Conservation (phyloP, 1,140 invertebrate genomes). For the Drosophila eugracilis region DNA sequence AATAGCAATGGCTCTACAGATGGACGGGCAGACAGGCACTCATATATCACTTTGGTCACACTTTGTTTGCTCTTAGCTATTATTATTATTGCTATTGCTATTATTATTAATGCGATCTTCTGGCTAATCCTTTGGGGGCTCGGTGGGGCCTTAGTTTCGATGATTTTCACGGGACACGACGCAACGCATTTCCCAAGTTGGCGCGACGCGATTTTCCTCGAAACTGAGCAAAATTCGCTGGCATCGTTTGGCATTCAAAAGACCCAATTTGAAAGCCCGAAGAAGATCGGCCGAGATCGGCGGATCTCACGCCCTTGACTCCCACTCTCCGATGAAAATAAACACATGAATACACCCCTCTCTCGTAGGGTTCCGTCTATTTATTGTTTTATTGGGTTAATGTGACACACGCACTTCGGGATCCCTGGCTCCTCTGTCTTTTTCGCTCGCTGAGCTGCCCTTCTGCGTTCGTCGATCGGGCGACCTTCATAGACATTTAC, state of each 20-base stretch:
- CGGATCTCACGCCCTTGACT: constrained; percentile 51
- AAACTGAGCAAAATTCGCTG: constrained; percentile 68
- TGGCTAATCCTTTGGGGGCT: constrained; percentile 53
- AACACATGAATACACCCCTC: constrained; percentile 29
- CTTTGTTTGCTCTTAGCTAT: constrained; percentile 12
- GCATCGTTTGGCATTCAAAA: constrained; percentile 57
- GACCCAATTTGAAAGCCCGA: constrained; percentile 69
- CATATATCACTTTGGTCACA: constrained; percentile 55
- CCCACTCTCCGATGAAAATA: constrained; percentile 25
- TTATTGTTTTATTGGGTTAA: constrained; percentile 76
- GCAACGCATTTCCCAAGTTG: constrained; percentile 73
- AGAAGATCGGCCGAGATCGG: constrained; percentile 67
- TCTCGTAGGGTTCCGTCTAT: constrained; percentile 44
- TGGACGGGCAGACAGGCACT: constrained; percentile 28
- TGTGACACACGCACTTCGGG: constrained; percentile 63
- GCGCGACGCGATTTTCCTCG: constrained; percentile 78
- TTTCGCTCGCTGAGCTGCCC: constrained; percentile 13
- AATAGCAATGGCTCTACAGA: constrained; percentile 31
- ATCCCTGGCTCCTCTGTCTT: no score
- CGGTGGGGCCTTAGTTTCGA: constrained; percentile 27
- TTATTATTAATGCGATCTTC: constrained; percentile 18
- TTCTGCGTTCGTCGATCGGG: constrained; percentile 30
- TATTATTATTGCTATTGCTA: constrained; percentile 12
- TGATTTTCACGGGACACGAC: constrained; percentile 46
- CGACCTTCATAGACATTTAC: constrained; percentile 57